Conservation (phyloP, 2,797 vertebrate genomes). For the Micropoecilia bifurca region DNA sequence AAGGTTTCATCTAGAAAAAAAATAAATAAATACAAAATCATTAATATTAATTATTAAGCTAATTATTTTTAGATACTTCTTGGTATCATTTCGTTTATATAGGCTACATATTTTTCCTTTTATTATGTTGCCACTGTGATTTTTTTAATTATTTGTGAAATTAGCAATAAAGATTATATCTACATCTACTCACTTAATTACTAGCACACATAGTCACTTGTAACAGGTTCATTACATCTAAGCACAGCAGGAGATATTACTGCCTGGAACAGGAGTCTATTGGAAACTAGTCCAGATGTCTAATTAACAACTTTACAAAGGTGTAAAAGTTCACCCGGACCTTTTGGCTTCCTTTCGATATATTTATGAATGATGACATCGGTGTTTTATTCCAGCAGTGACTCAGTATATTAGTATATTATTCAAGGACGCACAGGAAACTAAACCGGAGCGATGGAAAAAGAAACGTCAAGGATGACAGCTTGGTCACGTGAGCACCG, state of each 20-base stretch:
- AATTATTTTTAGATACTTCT: not conserved
- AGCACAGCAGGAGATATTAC: no score
- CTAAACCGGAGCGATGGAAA: not conserved
- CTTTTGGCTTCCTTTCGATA: not conserved
- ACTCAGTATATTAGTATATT: rapidly evolving
- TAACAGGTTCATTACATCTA: no score
- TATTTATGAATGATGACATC: not conserved
- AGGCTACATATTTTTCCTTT: not conserved
- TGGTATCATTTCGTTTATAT: not conserved
- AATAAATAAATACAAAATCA: not conserved
- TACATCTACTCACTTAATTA: not conserved
- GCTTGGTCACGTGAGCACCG: slow-evolving; percentile 57
- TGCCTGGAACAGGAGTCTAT: not conserved
- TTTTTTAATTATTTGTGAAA: not conserved
- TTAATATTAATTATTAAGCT: not conserved
- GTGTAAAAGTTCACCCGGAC: not conserved
- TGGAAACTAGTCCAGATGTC: not conserved
- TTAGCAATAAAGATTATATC: not conserved
- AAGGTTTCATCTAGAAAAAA: not conserved
- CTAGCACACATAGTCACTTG: not conserved
- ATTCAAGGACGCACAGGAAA: not conserved
- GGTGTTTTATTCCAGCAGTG: not conserved
- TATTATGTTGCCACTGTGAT: not conserved
- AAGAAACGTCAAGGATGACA: not conserved
- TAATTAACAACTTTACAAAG: not conserved